Evolutionary conservation across 2,797 vertebrate species (phyloP).

Genomic region (Rhynchotus rufescens): DNA sequence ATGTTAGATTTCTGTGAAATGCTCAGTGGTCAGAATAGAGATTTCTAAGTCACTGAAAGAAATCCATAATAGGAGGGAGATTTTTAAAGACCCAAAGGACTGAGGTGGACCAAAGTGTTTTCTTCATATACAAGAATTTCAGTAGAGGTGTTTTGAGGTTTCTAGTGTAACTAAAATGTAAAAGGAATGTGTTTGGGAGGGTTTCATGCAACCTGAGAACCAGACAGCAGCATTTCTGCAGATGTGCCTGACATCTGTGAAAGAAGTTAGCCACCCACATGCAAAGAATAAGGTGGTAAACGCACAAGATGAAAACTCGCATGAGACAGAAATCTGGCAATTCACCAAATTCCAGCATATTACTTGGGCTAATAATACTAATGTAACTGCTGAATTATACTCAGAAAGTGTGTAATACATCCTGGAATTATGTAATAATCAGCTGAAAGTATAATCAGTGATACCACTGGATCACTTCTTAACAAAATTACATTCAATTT

Average conservation of each 20-base stretch:
- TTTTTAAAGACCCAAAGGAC: not conserved
- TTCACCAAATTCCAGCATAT: conserved; percentile 3
- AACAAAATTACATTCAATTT: conserved; percentile 34
- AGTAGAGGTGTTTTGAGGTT: not conserved
- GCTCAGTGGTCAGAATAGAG: not conserved
- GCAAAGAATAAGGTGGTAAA: not conserved
- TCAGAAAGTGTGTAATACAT: not conserved
- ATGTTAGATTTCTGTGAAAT: not conserved
- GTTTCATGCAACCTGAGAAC: not conserved
- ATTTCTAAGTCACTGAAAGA: not conserved
- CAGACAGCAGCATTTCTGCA: not conserved
- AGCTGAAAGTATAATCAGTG: conserved; percentile 18
- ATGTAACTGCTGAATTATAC: conserved; percentile 4
- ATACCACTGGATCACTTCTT: conserved; percentile 40
- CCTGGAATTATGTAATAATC: conserved; percentile 19
- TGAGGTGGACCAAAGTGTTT: not conserved
- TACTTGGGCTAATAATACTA: not conserved
- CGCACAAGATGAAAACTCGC: not conserved
- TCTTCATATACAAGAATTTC: not conserved
- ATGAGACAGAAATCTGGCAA: not conserved
- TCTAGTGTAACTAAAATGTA: not conserved
- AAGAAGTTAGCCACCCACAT: not conserved
- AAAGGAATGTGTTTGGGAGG: not conserved
- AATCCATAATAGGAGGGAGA: not conserved
- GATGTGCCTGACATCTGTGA: not conserved